Percentiles rank a stretch among this genome's conserved stretches.
Conservation (phyloP, 2,888 invertebrate species). For the Girardia tigrina region DNA sequence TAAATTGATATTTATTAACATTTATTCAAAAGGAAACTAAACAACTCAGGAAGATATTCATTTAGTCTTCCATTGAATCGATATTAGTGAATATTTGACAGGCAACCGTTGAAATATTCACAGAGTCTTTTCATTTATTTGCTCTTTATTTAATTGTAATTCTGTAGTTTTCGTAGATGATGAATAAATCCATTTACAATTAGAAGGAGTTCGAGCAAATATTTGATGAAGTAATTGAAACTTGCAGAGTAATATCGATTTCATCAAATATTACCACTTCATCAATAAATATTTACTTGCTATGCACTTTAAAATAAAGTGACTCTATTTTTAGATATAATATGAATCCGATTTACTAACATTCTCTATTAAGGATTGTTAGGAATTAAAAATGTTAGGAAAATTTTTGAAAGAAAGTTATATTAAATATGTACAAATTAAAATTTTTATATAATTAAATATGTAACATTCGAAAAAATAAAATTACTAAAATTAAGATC, state of each 20-base stretch:
- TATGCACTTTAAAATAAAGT: not conserved
- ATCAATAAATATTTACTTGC: not conserved
- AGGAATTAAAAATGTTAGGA: too few relatives aligned
- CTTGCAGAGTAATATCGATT: not conserved
- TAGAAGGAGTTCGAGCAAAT: not conserved
- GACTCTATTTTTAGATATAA: not conserved
- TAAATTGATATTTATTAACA: too few relatives aligned
- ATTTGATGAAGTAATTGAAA: not conserved
- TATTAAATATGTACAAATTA: too few relatives aligned
- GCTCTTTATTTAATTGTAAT: not conserved
- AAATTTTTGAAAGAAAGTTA: too few relatives aligned
- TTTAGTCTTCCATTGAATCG: not conserved
- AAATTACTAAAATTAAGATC: too few relatives aligned
- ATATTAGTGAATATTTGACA: not conserved
- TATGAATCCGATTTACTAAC: too few relatives aligned
- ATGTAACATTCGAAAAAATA: too few relatives aligned
- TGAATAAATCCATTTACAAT: not conserved
- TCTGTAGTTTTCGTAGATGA: not conserved
- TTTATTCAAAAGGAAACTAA: not conserved
- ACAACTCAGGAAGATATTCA: not conserved
- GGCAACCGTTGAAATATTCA: not conserved
- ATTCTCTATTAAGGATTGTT: too few relatives aligned
- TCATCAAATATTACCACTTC: not conserved
- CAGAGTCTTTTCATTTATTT: not conserved
- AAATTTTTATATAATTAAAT: too few relatives aligned